Percentiles rank a stretch among this genome's conserved stretches.
phyloP scores from a whole-genome alignment of 2,888 invertebrate species.

The Leptinotarsa haldemani region DNA sequence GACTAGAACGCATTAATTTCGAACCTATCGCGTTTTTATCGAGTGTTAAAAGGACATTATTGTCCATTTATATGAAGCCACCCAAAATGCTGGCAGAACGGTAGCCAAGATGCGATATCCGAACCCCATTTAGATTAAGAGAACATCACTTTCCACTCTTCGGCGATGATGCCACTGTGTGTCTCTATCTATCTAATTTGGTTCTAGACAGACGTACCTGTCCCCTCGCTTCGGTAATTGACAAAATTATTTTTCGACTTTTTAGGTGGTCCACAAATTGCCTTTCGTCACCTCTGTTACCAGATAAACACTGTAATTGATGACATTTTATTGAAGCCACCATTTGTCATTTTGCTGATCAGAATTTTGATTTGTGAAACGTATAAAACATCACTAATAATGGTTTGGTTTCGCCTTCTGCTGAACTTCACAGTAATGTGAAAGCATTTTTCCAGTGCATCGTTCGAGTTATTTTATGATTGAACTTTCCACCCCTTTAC shows the following conservation, averaged over 20 bases:
- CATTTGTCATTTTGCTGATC: not conserved
- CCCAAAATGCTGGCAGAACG: constrained; percentile 55
- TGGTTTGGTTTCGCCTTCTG: too few species aligned
- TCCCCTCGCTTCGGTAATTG: constrained; percentile 30
- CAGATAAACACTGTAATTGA: constrained; percentile 33
- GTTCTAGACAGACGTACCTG: constrained; percentile 33
- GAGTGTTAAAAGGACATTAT: constrained; percentile 56
- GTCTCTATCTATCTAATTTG: constrained; percentile 41
- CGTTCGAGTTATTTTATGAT: too few species aligned
- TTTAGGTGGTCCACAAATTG: constrained; percentile 47
- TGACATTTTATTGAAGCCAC: constrained; percentile 7
- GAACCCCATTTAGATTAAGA: constrained; percentile 56
- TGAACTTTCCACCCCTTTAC: too few species aligned
- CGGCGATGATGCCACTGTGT: constrained; percentile 50
- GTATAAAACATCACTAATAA: too few species aligned
- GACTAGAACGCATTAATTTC: constrained; percentile 42
- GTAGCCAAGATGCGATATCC: constrained; percentile 53
- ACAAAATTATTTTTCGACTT: constrained; percentile 37
- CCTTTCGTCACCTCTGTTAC: constrained; percentile 37
- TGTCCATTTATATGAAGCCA: constrained; percentile 55
- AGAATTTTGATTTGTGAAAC: too few species aligned
- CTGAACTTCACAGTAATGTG: too few species aligned
- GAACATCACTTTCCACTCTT: constrained; percentile 58
- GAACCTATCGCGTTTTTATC: constrained; percentile 48
- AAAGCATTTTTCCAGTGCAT: too few species aligned